Evolutionary conservation across 2,797 vertebrate species (phyloP), one percentile per base, ranked within the genome.

Genomic region (Prunella strophiata): DNA sequence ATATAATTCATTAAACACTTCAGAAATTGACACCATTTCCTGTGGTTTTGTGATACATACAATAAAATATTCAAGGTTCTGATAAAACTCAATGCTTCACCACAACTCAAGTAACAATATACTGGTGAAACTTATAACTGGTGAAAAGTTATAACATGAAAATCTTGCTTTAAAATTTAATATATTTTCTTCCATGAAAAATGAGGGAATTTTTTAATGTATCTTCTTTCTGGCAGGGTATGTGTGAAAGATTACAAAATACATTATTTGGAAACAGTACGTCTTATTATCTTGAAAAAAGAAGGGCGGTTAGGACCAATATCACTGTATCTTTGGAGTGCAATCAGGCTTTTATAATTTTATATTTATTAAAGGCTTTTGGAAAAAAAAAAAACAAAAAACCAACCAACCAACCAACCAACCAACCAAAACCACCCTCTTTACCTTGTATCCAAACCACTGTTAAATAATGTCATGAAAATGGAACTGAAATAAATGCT

Each of bases 161-260:
- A 48, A 67, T 38, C 9, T 57, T 47, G 2, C 4, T 72, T 16
- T 7, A 86, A 75, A 58, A 45, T 29, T 0, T 6, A 65, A 30
- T 10, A 15, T 20, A 27, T 47, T 77, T 70, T 70, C 5, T 20
- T 25, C 38, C 9, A 27, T 61, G 8, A 57, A 63, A 88, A 76
- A 45, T 43, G 1, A 47, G 4, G 7, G 0, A 40, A 3, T 16
- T 12, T 47, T 50, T 50, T 55, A 0, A 40, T 13, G 2, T 54
- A 34, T 62, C 22, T 62, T 80, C 23, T 68, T 88, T 84, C 43
- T 72, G 26, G 2, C 5, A 61, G 4, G 3, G 5, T 58, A 7
- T 79, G 5, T 63, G 7, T 66, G 26, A 76, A 86, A 72, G 23
- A 54, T 21, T 47, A 16, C 21, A 59, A 81, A 78, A 85, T 9